A percentile compares a stretch with the other conserved stretches of the same genome.
phyloP scores from a whole-genome alignment of 2,888 invertebrate genomes.

The Rhamnusium bicolor region DNA sequence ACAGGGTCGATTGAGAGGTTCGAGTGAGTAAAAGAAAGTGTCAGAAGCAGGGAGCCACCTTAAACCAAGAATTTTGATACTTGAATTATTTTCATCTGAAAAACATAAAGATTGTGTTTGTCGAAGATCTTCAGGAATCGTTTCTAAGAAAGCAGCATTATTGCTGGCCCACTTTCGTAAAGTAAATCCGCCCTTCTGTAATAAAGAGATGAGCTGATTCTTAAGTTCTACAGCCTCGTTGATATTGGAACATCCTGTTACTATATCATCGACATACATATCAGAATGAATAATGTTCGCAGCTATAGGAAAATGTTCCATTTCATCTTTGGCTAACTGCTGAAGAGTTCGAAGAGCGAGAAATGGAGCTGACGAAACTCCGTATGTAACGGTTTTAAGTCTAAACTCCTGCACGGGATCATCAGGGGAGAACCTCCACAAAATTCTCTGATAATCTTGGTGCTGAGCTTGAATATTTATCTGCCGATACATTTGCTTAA shows the following conservation, averaged over 20 bases:
- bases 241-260: background rate
- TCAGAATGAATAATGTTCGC: no score
- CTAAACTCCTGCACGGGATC: background rate
- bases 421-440: background rate
- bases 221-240: background rate
- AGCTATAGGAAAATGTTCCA: background rate
- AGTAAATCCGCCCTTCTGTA: background rate
- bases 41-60: constrained; percentile 14
- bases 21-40: background rate
- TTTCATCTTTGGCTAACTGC: background rate
- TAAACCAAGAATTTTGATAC: constrained; percentile 15
- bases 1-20: background rate
- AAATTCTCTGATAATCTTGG: no score
- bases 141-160: no score
- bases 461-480: background rate
- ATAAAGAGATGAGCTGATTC: background rate
- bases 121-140: no score
- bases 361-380: background rate
- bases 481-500: background rate
- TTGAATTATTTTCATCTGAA: background rate
- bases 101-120: background rate
- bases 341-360: background rate
- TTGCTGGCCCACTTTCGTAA: no score
- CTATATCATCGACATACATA: background rate
- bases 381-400: background rate